Conservation (phyloP, 2,888 invertebrate species). For the Drymonia ruficornis region DNA sequence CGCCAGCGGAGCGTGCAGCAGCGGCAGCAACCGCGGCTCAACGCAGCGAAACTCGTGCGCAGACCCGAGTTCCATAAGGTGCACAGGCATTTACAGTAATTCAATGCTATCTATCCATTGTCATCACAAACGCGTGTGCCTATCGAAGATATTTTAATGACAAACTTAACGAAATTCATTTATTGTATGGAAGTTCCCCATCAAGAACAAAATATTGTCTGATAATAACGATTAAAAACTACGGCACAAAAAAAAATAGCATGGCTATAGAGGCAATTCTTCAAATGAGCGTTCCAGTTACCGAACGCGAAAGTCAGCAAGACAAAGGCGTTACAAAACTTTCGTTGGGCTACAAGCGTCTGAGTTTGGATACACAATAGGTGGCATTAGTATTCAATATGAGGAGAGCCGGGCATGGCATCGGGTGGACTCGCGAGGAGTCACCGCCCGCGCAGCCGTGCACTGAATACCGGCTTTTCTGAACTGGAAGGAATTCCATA, state of each 20-base stretch:
- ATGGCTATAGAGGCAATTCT: constrained; percentile 32
- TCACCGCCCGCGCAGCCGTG: constrained; percentile 77
- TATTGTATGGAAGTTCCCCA: not conserved
- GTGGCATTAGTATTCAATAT: constrained; percentile 75
- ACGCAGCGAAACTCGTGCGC: constrained; percentile 70
- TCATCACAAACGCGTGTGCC: constrained; percentile 29
- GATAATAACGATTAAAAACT: constrained; percentile 10
- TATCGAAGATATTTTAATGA: too few species aligned
- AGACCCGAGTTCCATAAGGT: constrained; percentile 46
- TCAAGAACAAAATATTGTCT: not conserved
- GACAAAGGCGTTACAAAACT: constrained; percentile 78
- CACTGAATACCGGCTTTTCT: constrained; percentile 67
- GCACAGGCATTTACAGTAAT: constrained; percentile 51
- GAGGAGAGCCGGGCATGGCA: constrained; percentile 61
- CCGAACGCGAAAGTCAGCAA: constrained; percentile 72
- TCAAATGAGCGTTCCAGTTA: constrained; percentile 68
- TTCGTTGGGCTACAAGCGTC: constrained; percentile 65
- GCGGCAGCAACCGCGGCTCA: constrained; percentile 69
- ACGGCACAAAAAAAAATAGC: constrained; percentile 22
- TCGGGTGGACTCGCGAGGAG: constrained; percentile 74
- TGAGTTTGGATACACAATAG: constrained; percentile 64
- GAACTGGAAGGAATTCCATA: constrained; percentile 63
- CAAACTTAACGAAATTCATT: not conserved
- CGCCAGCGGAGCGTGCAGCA: constrained; percentile 79
- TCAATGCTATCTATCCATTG: constrained; percentile 39